Conservation (phyloP, 2,888 invertebrate species). For the Labia minor region DNA sequence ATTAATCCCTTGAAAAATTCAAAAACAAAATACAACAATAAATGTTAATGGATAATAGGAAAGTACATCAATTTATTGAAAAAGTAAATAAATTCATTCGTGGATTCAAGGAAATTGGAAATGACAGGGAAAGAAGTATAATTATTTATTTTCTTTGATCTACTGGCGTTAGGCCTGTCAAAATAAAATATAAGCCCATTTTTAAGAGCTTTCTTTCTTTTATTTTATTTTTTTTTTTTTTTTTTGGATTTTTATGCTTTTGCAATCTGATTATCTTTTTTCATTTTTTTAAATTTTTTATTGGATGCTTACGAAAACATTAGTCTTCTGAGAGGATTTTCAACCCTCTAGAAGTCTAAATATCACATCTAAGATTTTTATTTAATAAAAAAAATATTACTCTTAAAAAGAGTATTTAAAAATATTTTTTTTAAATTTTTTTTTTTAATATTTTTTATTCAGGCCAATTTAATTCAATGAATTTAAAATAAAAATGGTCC, state of each 20-base stretch:
- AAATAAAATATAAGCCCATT: neutral
- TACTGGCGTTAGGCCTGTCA: neutral
- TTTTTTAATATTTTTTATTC: no score
- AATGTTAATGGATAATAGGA: neutral
- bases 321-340: neutral
- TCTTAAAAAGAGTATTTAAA: no score
- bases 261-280: neutral
- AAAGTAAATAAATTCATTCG: neutral
- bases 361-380: neutral
- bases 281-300: neutral
- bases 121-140: neutral
- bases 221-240: neutral
- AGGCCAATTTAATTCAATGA: no score
- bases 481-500: no score
- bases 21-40: conserved; percentile 2
- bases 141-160: neutral
- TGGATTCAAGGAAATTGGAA: neutral
- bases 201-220: neutral
- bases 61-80: neutral
- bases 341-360: neutral
- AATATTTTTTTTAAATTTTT: no score
- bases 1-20: neutral
- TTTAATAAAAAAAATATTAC: neutral
- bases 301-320: neutral
- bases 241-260: no score